phyloP scores from a whole-genome alignment of 2,888 invertebrate genomes.

The Caenorhabditis sp. region DNA sequence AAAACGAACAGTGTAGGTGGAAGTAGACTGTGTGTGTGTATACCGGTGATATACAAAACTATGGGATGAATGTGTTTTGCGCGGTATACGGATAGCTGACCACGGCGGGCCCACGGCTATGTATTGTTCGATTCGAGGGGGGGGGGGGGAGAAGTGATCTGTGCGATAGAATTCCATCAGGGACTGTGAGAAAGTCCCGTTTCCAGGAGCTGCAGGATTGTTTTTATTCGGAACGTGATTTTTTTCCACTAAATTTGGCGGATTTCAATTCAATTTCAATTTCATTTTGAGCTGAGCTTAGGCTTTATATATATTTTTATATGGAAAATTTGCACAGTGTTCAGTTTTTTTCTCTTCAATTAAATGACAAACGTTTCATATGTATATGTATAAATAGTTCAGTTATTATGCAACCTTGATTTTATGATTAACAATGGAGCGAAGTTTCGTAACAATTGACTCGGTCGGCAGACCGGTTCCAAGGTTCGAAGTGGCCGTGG shows the following conservation, averaged over 20 bases:
- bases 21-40: constrained; percentile 22
- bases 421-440: constrained; percentile 43
- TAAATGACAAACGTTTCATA: background rate
- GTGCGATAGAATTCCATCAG: no score
- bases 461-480: constrained; percentile 44
- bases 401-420: constrained; percentile 48
- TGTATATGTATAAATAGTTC: constrained; percentile 7
- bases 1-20: constrained; percentile 9
- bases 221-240: no score
- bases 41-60: constrained; percentile 46
- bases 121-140: no score
- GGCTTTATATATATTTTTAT: background rate
- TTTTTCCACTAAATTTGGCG: no score
- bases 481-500: background rate
- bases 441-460: constrained; percentile 36
- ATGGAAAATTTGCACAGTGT: background rate
- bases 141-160: no score
- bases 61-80: background rate
- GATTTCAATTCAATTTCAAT: no score
- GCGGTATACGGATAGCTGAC: constrained; percentile 10
- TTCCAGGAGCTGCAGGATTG: no score
- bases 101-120: no score
- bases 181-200: no score
- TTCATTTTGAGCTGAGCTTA: no score
- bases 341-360: background rate